Evolutionary conservation across 2,113 vertebrate species (phyloP).

Genomic region (Oncorhynchus keta): DNA sequence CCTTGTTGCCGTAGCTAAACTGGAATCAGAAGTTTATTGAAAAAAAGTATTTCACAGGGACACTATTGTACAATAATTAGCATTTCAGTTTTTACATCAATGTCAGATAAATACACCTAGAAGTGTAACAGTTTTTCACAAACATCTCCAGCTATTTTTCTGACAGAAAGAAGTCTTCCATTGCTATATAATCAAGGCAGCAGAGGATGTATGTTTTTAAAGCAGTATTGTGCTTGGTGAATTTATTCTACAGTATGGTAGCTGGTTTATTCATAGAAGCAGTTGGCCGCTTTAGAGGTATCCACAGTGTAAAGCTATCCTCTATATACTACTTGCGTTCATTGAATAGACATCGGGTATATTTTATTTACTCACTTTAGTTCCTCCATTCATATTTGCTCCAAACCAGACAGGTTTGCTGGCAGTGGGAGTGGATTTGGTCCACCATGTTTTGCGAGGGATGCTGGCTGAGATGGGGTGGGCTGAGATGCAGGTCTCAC

Average conservation of each 20-base stretch:
- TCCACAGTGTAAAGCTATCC: background rate
- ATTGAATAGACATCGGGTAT: background rate
- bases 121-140: background rate
- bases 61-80: background rate
- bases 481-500: slow-evolving; percentile 92
- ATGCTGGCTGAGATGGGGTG: slow-evolving; percentile 75
- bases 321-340: background rate
- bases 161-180: background rate
- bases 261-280: background rate
- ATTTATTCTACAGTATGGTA: background rate
- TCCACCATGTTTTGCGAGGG: slow-evolving; percentile 93
- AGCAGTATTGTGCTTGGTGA: background rate
- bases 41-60: background rate
- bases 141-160: background rate
- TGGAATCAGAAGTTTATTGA: slow-evolving; percentile 52
- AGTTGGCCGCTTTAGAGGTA: too few species aligned
- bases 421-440: slow-evolving; percentile 69
- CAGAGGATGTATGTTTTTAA: background rate
- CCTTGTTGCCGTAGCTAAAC: slow-evolving; percentile 86
- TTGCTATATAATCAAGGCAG: background rate
- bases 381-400: slow-evolving; percentile 86
- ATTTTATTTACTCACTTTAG: slow-evolving; percentile 73
- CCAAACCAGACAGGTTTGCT: slow-evolving; percentile 90
- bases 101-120: background rate
- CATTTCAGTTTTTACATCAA: too few species aligned